These are phyloP conservation scores for Pangasius macronema DNA, from an alignment of 2,797 vertebrate species.

Conservation along the genomic window DNA sequence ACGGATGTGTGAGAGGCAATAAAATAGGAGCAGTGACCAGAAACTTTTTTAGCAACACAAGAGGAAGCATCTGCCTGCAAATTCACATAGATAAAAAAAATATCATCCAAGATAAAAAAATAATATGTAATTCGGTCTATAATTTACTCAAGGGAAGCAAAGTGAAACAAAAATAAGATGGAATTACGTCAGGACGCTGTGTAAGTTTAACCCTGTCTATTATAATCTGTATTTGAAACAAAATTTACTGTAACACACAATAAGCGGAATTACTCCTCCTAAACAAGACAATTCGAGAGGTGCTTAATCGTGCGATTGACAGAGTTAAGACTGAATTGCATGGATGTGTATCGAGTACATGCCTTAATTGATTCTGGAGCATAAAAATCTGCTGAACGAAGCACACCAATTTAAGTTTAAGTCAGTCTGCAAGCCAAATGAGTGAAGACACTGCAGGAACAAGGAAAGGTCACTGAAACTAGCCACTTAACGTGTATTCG, in stretches of 20 bases:
- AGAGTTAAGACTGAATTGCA: slow-evolving; percentile 31
- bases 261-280: too few species aligned
- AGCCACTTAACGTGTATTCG: background rate
- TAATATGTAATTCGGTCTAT: background rate
- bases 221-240: too few species aligned
- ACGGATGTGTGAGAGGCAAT: background rate
- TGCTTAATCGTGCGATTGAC: slow-evolving; percentile 11
- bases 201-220: background rate
- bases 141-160: background rate
- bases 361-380: slow-evolving; percentile 35
- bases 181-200: background rate
- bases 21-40: background rate
- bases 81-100: background rate
- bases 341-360: background rate
- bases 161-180: background rate
- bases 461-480: background rate
- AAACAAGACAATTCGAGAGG: too few species aligned
- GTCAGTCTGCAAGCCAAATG: background rate
- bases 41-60: background rate
- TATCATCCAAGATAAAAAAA: background rate
- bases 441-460: background rate
- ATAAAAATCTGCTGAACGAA: slow-evolving; percentile 39
- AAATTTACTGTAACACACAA: too few species aligned
- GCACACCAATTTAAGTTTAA: background rate
- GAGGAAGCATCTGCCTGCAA: too few species aligned